Base-by-base conservation (phyloP, 2,797 vertebrate species). In the Chlorospingus semifuscus region DNA sequence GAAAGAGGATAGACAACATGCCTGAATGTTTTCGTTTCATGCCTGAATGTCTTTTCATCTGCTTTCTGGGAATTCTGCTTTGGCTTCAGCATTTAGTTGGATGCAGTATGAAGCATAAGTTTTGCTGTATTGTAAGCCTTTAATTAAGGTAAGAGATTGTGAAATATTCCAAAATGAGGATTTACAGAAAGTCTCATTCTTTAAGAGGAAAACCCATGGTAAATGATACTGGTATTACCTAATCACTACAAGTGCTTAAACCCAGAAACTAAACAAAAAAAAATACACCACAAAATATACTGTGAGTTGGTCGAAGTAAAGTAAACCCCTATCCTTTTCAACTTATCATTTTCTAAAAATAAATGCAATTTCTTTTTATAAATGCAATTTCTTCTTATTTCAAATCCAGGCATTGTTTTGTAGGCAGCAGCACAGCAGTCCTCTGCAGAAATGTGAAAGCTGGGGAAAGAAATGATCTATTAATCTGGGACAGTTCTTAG, bases 401-500 rank as follows among this genome's bases (percentile, higher is more conserved):
- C 15, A 76, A 61, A 90, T 65, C 21, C 15, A 57, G 27, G 1
- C 6, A 24, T 52, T 65, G 13, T 65, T 90, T 82, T 87, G 15
- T 37, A 75, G 49, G 53, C n/a, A 1, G n/a, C 24, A 72, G 19
- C 55, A 41, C 36, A 83, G 74, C 55, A 75, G 5, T 8, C 13
- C 15, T 21, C 12, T 44, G 49, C 27, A 76, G 47, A 65, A 81
- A 75, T 41, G 12, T 63, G 83, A 93, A 93, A 90, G 32, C 59
- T 82, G 19, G 21, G 42, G 12, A 69, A 6, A 86, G 29, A 83
- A 90, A 96, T 75, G 68, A 90, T 83, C n/a, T 88, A 69, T 88
- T 86, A 91, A 91, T 32, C 39, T 71, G 46, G 42, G 39, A 72
- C 36, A 44, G 12, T 42, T 90, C 82, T 85, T 89, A 85, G 79